These are phyloP conservation scores for Eulemur rufifrons DNA, from an alignment of 2,113 vertebrate genomes.

Conservation along the genomic window DNA sequence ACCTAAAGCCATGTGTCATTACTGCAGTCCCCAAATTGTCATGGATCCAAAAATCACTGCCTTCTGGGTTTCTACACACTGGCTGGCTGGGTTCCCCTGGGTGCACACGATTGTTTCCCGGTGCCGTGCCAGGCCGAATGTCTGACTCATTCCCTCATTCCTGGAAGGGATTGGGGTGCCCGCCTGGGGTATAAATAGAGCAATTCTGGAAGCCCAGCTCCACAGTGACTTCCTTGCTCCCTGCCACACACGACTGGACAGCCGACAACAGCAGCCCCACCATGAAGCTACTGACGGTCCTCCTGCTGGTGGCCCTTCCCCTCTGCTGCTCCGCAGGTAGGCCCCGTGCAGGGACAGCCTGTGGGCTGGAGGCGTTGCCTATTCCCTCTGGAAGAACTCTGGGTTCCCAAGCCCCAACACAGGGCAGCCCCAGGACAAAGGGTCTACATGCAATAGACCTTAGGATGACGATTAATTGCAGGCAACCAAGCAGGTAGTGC, in stretches of 20 bases:
- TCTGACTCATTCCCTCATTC: neutral
- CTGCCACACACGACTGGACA: too few relatives aligned
- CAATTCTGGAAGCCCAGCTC: neutral
- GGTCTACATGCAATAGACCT: too few relatives aligned
- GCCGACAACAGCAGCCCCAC: neutral
- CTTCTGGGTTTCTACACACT: neutral
- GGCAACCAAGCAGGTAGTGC: neutral
- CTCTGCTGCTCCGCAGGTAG: slow-evolving; percentile 40
- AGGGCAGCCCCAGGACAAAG: neutral
- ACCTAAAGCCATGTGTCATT: neutral
- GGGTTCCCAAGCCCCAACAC: neutral
- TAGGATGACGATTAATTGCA: neutral
- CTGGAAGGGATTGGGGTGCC: neutral
- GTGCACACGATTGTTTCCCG: neutral
- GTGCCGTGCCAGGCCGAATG: neutral
- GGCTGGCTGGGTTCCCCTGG: neutral
- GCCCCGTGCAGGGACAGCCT: neutral
- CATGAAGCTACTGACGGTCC: slow-evolving; percentile 22
- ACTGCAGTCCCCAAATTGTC: neutral
- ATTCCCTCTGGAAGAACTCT: neutral
- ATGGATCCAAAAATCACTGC: neutral
- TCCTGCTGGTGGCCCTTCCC: neutral
- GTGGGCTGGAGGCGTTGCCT: too few relatives aligned
- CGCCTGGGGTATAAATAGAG: slow-evolving; percentile 13
- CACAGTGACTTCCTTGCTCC: neutral